phyloP scores from a whole-genome alignment of 2,888 invertebrate species.

The Eucera pruinosa region DNA sequence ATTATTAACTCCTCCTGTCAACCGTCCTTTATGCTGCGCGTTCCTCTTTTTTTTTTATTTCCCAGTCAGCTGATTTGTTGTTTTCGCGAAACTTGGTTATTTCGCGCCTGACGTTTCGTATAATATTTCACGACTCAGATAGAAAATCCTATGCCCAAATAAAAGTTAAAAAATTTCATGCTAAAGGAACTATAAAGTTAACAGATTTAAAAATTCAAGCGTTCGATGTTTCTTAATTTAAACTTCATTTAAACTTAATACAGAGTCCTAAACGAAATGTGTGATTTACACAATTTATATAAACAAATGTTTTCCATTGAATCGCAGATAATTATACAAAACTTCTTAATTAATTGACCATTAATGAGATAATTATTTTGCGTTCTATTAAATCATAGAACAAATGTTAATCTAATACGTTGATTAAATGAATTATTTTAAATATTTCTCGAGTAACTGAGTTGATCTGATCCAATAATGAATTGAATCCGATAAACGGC shows the following conservation, averaged over 20 bases:
- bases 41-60: slow-evolving; percentile 5
- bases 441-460: slow-evolving; percentile 1
- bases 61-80: slow-evolving; percentile 3
- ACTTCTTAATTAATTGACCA: neutral
- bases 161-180: neutral
- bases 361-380: neutral
- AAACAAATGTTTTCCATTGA: too few species aligned
- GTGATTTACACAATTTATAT: too few species aligned
- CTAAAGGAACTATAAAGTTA: neutral
- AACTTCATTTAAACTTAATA: too few species aligned
- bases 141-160: neutral
- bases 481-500: neutral
- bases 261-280: too few species aligned
- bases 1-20: slow-evolving; percentile 32
- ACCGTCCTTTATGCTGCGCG: neutral
- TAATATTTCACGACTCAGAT: neutral
- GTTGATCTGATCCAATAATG: neutral
- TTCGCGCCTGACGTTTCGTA: neutral
- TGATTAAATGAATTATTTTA: too few species aligned
- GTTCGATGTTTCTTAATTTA: neutral
- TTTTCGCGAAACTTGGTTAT: neutral
- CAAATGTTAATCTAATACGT: too few species aligned
- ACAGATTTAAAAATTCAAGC: neutral
- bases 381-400: neutral
- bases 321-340: neutral